A percentile compares a stretch with the other conserved stretches of the same genome.
phyloP scores from a whole-genome alignment of 2,797 vertebrate species.

The Pseudocheirus occidentalis region DNA sequence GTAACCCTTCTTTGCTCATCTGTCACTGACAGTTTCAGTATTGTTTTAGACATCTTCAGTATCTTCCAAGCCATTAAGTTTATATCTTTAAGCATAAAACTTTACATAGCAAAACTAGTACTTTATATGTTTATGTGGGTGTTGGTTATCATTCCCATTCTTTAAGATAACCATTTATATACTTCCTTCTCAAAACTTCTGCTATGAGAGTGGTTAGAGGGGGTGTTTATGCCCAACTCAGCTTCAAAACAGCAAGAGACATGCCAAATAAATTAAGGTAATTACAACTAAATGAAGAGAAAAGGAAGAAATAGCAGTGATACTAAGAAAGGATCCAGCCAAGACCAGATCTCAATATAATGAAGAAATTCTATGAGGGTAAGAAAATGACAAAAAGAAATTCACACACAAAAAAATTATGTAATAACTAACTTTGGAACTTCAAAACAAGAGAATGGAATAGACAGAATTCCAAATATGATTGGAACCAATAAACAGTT shows the following conservation, averaged over 20 bases:
- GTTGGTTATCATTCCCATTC: not conserved
- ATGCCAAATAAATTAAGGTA: not conserved
- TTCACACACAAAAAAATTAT: not conserved
- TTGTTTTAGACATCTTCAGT: not conserved
- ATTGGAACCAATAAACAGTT: not conserved
- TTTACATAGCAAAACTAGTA: not conserved
- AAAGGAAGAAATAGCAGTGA: not conserved
- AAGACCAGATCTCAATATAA: not conserved
- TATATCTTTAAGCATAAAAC: not conserved
- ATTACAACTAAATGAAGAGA: not conserved
- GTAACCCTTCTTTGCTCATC: not conserved
- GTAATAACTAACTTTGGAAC: not conserved
- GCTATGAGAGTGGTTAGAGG: not conserved
- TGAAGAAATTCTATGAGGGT: not conserved
- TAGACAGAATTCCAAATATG: not conserved
- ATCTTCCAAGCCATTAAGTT: not conserved
- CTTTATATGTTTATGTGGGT: not conserved
- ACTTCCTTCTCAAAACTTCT: not conserved
- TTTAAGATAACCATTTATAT: not conserved
- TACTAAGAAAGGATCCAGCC: not conserved
- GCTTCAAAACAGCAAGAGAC: not conserved
- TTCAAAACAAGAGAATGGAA: not conserved
- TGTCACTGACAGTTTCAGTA: not conserved
- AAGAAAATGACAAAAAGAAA: not conserved
- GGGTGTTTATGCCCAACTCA: not conserved